Conservation (phyloP, 1,140 invertebrate species). For the Neodiprion virginianus region DNA sequence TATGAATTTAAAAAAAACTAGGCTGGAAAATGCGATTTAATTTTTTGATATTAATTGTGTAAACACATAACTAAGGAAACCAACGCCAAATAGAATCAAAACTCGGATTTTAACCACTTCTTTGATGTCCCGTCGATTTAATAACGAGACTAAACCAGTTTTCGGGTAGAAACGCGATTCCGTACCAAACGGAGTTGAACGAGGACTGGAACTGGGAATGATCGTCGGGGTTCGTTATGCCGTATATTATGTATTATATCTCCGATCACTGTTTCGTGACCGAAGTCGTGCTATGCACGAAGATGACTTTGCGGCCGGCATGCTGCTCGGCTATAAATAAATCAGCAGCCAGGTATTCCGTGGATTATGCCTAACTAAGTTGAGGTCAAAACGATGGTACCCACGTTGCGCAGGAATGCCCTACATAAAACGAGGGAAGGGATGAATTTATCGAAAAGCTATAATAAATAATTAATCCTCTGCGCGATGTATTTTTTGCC, state of each 20-base stretch:
- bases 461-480: not conserved
- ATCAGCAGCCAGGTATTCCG: not conserved
- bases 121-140: not conserved
- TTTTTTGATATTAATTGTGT: too few relatives aligned
- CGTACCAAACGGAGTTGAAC: not conserved
- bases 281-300: conserved; percentile 30
- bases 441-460: not conserved
- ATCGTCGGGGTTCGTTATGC: not conserved
- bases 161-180: not conserved
- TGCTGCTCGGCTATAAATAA: not conserved
- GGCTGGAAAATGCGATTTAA: too few relatives aligned
- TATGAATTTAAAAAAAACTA: too few relatives aligned
- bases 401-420: not conserved
- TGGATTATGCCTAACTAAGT: not conserved
- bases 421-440: not conserved
- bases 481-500: not conserved
- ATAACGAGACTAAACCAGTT: not conserved
- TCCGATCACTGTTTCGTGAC: conserved; percentile 29
- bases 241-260: not conserved
- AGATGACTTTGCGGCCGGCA: not conserved
- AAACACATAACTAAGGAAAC: too few relatives aligned
- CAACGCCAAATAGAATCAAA: not conserved
- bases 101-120: not conserved
- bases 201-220: not conserved
- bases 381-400: not conserved